Percentiles rank a stretch among this genome's conserved stretches.
Evolutionary conservation across 2,797 vertebrate species (phyloP).

Genomic region (Neoniphon sammara): DNA sequence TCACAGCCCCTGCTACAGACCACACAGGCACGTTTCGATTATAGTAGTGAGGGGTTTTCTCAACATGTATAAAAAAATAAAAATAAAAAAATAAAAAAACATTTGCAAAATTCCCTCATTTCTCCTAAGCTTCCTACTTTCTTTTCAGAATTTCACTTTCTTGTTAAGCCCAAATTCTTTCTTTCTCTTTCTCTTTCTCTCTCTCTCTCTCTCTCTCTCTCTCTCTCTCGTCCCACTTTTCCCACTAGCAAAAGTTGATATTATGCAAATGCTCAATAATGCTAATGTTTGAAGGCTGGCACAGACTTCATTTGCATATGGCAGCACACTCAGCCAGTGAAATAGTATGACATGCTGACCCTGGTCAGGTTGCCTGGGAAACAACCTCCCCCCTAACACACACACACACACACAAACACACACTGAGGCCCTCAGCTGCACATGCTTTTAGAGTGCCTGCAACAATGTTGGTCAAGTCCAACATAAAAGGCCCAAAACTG

Average conservation of each 20-base stretch:
- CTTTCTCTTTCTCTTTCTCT: no score
- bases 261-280: constrained; percentile 70
- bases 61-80: background rate
- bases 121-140: background rate
- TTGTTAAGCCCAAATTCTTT: constrained; percentile 18
- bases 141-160: background rate
- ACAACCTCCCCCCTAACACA: constrained; percentile 36
- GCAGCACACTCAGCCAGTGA: constrained; percentile 65
- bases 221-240: constrained; percentile 49
- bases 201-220: constrained; percentile 13
- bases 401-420: constrained; percentile 15
- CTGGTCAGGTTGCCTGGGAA: constrained; percentile 74
- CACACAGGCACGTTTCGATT: constrained; percentile 3
- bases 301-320: constrained; percentile 74
- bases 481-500: constrained; percentile 43
- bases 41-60: constrained; percentile 15
- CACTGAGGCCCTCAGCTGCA: constrained; percentile 3
- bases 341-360: constrained; percentile 74
- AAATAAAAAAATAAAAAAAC: background rate
- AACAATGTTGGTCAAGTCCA: constrained; percentile 29
- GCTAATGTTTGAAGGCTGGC: constrained; percentile 73
- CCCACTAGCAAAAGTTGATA: constrained; percentile 60
- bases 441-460: constrained; percentile 22
- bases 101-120: no score
- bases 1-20: background rate